Evolutionary conservation across 2,888 invertebrate genomes (phyloP).

Genomic region (Ochropleura plecta): DNA sequence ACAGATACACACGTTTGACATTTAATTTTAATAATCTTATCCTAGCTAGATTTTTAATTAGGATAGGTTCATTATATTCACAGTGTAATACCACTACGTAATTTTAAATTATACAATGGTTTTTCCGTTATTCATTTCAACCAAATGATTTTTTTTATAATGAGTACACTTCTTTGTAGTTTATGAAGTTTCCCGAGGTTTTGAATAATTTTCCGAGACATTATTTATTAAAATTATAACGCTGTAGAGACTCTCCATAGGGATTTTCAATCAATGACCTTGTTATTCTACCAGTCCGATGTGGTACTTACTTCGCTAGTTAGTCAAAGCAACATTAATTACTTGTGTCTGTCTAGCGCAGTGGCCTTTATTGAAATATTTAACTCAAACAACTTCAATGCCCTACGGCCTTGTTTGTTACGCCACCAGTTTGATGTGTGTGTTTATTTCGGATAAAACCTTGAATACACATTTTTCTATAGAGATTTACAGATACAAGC

Average conservation of each 20-base stretch:
- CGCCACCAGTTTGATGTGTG: conserved; percentile 22
- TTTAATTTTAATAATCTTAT: conserved; percentile 8
- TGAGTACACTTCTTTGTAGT: neutral
- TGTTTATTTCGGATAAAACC: conserved; percentile 2
- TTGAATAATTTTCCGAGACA: neutral
- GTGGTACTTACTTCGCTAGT: neutral
- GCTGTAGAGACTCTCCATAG: neutral
- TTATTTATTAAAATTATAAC: neutral
- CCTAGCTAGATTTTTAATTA: neutral
- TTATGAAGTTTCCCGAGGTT: neutral
- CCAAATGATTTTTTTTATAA: neutral
- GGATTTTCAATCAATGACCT: neutral
- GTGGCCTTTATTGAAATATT: conserved; percentile 13
- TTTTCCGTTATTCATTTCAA: neutral
- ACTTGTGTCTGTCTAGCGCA: neutral
- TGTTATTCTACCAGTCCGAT: neutral
- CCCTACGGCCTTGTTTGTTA: conserved; percentile 31
- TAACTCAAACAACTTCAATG: neutral
- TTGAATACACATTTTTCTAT: conserved; percentile 2
- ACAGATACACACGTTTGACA: neutral
- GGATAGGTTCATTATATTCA: neutral
- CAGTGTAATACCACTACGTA: neutral
- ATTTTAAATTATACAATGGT: neutral
- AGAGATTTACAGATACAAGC: neutral
- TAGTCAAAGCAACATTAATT: conserved; percentile 6